phyloP scores from a whole-genome alignment of 2,797 vertebrate genomes.

The Sardinella longiceps region DNA sequence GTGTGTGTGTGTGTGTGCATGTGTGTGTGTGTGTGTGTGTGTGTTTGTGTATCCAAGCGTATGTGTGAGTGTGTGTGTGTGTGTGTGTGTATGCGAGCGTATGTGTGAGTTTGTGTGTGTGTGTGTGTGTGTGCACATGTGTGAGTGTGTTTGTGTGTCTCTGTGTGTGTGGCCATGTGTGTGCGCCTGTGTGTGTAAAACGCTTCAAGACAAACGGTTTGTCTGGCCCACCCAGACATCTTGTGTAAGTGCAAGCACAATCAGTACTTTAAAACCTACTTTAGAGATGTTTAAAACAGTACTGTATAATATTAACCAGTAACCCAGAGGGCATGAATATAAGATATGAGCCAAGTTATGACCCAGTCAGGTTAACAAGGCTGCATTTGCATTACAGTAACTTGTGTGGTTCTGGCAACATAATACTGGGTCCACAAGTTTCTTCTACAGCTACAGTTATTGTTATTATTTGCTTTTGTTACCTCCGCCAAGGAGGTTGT shows the following conservation, averaged over 20 bases:
- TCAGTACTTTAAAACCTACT: background rate
- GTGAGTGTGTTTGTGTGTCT: too few relatives aligned
- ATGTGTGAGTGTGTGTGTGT: background rate
- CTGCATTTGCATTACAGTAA: background rate
- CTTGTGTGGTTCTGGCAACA: background rate
- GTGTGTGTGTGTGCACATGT: background rate
- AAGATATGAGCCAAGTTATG: background rate
- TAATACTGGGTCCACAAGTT: background rate
- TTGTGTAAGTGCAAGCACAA: background rate
- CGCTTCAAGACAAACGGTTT: too few relatives aligned
- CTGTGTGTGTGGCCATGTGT: too few relatives aligned
- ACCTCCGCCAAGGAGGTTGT: too few relatives aligned
- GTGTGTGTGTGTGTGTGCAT: too few relatives aligned
- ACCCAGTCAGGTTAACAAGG: background rate
- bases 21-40: background rate
- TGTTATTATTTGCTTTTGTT: background rate
- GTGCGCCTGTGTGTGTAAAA: background rate
- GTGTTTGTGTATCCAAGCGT: too few relatives aligned
- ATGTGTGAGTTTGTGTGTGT: too few relatives aligned
- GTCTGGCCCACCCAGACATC: background rate
- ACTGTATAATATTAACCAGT: background rate
- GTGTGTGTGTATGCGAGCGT: too few relatives aligned
- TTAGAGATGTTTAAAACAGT: background rate
- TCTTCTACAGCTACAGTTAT: background rate
- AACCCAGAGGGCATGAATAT: background rate